Conservation (phyloP, 92 coral and sea anemone species). For the Phenganax stokvisi region DNA sequence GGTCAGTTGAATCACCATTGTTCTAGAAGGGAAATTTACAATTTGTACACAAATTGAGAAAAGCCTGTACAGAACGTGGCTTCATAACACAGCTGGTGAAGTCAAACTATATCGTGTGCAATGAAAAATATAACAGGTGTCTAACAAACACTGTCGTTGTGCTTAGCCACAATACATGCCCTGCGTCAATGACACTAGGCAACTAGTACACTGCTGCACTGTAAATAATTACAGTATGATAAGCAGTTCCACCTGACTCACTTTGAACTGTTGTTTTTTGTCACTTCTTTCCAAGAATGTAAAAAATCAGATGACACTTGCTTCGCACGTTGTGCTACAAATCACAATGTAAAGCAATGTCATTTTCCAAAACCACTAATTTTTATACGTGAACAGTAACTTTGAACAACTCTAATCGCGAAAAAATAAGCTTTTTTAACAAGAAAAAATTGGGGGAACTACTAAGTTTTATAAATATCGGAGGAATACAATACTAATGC, state of each 20-base stretch:
- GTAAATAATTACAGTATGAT: not conserved
- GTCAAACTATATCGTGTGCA: no score
- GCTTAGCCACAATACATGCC: not conserved
- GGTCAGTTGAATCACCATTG: conserved; percentile 78
- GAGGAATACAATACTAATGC: no score
- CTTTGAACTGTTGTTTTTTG: conserved; percentile 84
- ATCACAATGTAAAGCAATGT: not conserved
- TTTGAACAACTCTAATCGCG: no score
- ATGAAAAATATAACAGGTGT: no score
- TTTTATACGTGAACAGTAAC: no score
- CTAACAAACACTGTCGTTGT: not conserved
- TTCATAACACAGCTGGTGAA: no score
- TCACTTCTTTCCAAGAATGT: conserved; percentile 85
- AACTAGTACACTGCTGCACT: no score
- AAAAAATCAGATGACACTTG: conserved; percentile 30
- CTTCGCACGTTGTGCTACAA: conserved; percentile 32
- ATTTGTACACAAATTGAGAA: no score
- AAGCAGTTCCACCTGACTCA: conserved; percentile 42
- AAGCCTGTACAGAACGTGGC: no score
- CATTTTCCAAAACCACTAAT: not conserved
- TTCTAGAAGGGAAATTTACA: conserved; percentile 42
- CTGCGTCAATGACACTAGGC: not conserved
- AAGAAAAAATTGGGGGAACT: no score
- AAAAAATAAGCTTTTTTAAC: no score
- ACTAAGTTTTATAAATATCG: no score